A percentile compares a stretch with the other conserved stretches of the same genome.
phyloP scores from a whole-genome alignment of 2,888 invertebrate genomes.

The Chrysolina oricalcia region DNA sequence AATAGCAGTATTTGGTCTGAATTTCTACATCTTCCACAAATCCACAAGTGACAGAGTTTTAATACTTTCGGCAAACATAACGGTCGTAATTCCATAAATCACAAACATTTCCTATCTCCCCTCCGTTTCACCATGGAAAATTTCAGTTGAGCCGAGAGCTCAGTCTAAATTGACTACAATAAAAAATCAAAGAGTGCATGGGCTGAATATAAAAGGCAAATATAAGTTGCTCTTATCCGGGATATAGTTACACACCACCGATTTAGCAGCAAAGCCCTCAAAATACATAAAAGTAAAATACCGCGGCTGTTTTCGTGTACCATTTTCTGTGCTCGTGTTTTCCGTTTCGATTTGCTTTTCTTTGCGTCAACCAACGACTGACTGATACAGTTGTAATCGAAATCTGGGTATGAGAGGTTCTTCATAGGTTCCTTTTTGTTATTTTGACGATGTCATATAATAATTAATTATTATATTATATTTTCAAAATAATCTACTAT shows the following conservation, averaged over 20 bases:
- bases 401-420: too few relatives aligned
- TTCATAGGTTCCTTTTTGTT: too few relatives aligned
- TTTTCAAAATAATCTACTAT: background rate
- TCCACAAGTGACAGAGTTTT: slow-evolving; percentile 21
- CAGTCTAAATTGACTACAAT: slow-evolving; percentile 43
- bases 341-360: slow-evolving; percentile 24
- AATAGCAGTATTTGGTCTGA: background rate
- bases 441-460: too few relatives aligned
- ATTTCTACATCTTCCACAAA: background rate
- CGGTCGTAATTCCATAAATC: slow-evolving; percentile 34
- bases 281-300: slow-evolving; percentile 66
- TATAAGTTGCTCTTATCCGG: slow-evolving; percentile 50
- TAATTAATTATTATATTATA: too few relatives aligned
- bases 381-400: too few relatives aligned
- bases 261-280: slow-evolving; percentile 65
- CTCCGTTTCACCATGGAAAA: slow-evolving; percentile 22
- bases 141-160: slow-evolving; percentile 33
- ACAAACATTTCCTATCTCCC: slow-evolving; percentile 27
- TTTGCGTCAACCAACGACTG: slow-evolving; percentile 20
- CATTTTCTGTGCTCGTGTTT: slow-evolving; percentile 54
- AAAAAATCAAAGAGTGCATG: slow-evolving; percentile 54
- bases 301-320: slow-evolving; percentile 60
- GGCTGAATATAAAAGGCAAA: slow-evolving; percentile 53
- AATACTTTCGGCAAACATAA: slow-evolving; percentile 31
- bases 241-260: slow-evolving; percentile 62